Evolutionary conservation across 2,113 vertebrate genomes (phyloP).

Genomic region (Petaurus breviceps): DNA sequence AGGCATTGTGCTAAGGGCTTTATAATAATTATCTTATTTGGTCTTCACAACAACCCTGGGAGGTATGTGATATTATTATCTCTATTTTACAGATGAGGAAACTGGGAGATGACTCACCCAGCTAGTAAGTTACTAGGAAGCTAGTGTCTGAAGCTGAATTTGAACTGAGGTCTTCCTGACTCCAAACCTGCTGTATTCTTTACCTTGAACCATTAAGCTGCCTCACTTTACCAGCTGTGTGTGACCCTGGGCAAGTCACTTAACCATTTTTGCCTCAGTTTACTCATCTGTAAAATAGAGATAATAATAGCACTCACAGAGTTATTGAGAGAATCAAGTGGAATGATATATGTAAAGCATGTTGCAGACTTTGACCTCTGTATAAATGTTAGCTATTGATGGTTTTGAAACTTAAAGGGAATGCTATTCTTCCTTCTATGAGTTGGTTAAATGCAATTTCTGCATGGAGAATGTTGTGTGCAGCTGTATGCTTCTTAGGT

Average conservation of each 20-base stretch:
- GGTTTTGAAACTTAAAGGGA: neutral
- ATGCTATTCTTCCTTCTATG: conserved; percentile 48
- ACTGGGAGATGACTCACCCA: neutral
- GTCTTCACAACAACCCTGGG: neutral
- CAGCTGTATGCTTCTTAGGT: conserved; percentile 27
- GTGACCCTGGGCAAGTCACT: too few relatives aligned
- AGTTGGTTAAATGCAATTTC: conserved; percentile 1
- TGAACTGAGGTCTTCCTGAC: neutral
- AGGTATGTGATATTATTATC: neutral
- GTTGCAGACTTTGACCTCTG: too few relatives aligned
- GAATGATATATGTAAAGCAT: too few relatives aligned
- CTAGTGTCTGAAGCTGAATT: neutral
- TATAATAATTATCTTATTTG: neutral
- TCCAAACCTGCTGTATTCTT: neutral
- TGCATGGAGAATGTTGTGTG: conserved; percentile 18
- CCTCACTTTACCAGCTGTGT: too few relatives aligned
- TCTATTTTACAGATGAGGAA: neutral
- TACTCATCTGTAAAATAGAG: too few relatives aligned
- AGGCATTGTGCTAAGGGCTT: neutral
- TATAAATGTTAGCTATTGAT: neutral
- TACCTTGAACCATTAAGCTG: neutral
- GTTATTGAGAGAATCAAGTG: too few relatives aligned
- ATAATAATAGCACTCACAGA: too few relatives aligned
- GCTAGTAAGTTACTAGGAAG: neutral
- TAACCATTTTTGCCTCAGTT: too few relatives aligned